Evolutionary conservation across 2,888 invertebrate genomes (phyloP), one percentile per base, ranked within the genome.

Genomic region (Melipona beecheii): DNA sequence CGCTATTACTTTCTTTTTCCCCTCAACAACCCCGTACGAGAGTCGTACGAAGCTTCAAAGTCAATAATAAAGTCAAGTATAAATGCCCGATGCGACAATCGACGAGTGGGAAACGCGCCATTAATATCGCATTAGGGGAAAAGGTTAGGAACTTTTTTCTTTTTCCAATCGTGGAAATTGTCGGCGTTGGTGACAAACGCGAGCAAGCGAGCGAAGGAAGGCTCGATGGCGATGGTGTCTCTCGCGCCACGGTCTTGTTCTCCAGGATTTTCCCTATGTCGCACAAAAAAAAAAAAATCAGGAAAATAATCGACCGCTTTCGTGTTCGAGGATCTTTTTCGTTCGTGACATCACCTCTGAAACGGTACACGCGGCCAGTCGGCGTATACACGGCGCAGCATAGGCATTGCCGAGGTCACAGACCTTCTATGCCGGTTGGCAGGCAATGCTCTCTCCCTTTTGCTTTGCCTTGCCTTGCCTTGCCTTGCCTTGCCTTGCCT

Each of bases 391-490:
- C 78, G 68, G 83, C 81, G 84, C 82, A 81, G 83, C 84, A 89
- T 89, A 91, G 90, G 91, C 92, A 92, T 91, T 89, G 92, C 90
- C 90, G 93, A 91, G 93, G 93, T 93, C 93, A 94, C 92, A 92
- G 94, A 94, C 94, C 94, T 93, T 92, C 92, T 91, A 90, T 91
- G 92, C 92, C 92, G 91, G 90, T 92, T 90, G 92, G 91, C 90
- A 92, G 91, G 91, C 92, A 90, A 89, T 90, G 91, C 90, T 91
- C 91, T 90, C 89, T 88, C 86, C 87, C 85, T 84, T 74, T 88
- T 86, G 86, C 85, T 75, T 85, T 85, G 84, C 62, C 77, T 79
- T 69, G 77, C 84, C 78, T 82, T 84, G 75, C 85, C 78, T 79
- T 69, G 77, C 84, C 78, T 82, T 84, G 75, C 85, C 78, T 87